Percentiles rank a stretch among this genome's conserved stretches.
Conservation (phyloP, 2,113 vertebrate genomes). For the Turdus rufiventris region DNA sequence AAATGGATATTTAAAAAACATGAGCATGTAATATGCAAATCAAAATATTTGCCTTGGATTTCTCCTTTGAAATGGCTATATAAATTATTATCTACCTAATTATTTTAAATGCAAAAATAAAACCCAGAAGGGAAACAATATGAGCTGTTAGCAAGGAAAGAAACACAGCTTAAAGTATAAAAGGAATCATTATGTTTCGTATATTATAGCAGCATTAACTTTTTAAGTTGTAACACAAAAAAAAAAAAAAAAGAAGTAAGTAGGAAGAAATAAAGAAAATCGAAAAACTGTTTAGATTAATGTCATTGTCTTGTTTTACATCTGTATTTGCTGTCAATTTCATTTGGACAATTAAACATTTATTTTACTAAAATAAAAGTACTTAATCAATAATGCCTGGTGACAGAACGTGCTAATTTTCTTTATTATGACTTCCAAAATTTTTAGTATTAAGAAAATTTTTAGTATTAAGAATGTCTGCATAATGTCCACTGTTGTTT, state of each 20-base stretch:
- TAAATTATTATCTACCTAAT: constrained; percentile 15
- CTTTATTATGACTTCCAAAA: background rate
- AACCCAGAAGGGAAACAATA: background rate
- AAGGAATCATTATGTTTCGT: background rate
- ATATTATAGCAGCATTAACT: background rate
- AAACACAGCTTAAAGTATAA: background rate
- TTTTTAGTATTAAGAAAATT: background rate
- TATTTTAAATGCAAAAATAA: constrained; percentile 23
- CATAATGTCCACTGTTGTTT: background rate
- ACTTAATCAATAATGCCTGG: background rate
- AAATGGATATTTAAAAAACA: constrained; percentile 9
- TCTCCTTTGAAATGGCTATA: background rate
- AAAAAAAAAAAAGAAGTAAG: background rate
- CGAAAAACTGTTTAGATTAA: background rate
- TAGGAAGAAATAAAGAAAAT: background rate
- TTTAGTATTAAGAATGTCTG: background rate
- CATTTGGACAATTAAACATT: background rate
- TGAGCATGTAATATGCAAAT: background rate
- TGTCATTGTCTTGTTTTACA: background rate
- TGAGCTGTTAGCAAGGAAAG: background rate
- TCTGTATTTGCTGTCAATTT: background rate
- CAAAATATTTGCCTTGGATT: constrained; percentile 1
- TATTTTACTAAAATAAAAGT: constrained; percentile 20
- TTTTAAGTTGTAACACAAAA: background rate
- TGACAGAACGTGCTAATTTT: background rate